Evolutionary conservation across 2,113 vertebrate genomes (phyloP).

Genomic region (Trinectes maculatus): DNA sequence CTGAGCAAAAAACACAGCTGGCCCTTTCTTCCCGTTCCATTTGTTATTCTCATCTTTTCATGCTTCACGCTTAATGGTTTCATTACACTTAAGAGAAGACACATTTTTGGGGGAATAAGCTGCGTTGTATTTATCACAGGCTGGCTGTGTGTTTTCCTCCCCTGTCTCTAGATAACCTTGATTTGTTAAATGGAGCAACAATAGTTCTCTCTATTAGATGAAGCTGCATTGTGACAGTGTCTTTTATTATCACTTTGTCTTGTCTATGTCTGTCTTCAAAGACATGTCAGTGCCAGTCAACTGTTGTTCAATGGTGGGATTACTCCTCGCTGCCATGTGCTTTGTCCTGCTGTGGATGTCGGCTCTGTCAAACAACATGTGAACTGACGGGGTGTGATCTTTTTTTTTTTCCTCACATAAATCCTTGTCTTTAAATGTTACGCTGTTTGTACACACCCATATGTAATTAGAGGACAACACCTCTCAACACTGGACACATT

Average conservation of each 20-base stretch:
- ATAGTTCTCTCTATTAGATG: conserved; percentile 43
- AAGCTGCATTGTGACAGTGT: conserved; percentile 52
- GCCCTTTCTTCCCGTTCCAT: conserved; percentile 38
- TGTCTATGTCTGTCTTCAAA: conserved; percentile 58
- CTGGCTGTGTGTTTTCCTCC: conserved; percentile 37
- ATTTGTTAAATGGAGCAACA: conserved; percentile 62
- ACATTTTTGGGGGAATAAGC: conserved; percentile 48
- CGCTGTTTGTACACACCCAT: conserved; percentile 43
- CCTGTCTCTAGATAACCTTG: conserved; percentile 65
- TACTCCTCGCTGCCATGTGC: conserved; percentile 53
- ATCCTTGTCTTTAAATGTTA: conserved; percentile 42
- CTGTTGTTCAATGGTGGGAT: conserved; percentile 63
- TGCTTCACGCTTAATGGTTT: conserved; percentile 58
- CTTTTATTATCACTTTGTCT: conserved; percentile 56
- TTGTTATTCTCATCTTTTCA: conserved; percentile 58
- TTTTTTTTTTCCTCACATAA: conserved; percentile 25
- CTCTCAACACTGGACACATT: conserved; percentile 48
- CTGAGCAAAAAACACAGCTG: conserved; percentile 50
- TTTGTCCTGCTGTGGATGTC: conserved; percentile 31
- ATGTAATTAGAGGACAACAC: conserved; percentile 53
- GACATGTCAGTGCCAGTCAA: conserved; percentile 50
- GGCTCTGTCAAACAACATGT: conserved; percentile 49
- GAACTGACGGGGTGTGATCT: conserved; percentile 58
- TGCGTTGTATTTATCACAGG: conserved; percentile 54
- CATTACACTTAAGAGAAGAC: conserved; percentile 61